Base-by-base conservation (phyloP, 2,797 vertebrate species). In the Myiotriccus ornatus region DNA sequence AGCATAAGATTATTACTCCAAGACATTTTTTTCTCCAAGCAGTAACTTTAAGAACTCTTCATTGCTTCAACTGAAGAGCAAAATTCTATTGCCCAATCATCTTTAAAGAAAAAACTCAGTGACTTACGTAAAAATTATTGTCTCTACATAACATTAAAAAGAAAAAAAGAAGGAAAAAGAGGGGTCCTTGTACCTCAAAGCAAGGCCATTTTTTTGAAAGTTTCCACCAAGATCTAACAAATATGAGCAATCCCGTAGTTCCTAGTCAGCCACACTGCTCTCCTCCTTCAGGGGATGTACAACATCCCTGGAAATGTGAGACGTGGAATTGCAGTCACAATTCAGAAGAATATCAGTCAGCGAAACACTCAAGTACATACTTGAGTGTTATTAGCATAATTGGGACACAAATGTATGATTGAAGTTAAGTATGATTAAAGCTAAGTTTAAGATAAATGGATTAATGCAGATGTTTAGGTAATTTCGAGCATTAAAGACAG, bases 341-440 rank as follows among this genome's bases (percentile, higher is more conserved):
- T 68, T 89, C 81, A 89, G 59, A 75, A 69, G 47, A 94, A 70
- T 37, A 50, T 92, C 89, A 77, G 60, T 76, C 90, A 95, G 60
- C 0, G 0, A 91, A 86, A 89, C 28, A 23, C 71, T 95, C 89
- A 90, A 89, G 86, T 53, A 83, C 15, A 17, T 80, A 67, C 84
- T 89, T 94, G 71, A 89, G 37, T 34, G 59, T 82, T 60, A 79
- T 92, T 94, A 92, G 56, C 71, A 67, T 95, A 89, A 96, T 25
- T 95, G 78, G 78, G 87, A 68, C 84, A 89, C 6, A 37, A 87
- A 84, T 41, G 39, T 34, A 12, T 68, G 71, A 82, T 13, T 95
- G 74, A 91, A 88, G 79, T 57, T 50, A 89, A 85, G 65, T 47
- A 87, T 28, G 35, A 91, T 78, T 93, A 32, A 90, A 90, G 81